Conservation (phyloP, 2,797 vertebrate genomes). For the Parauchenoglanis ngamensis region DNA sequence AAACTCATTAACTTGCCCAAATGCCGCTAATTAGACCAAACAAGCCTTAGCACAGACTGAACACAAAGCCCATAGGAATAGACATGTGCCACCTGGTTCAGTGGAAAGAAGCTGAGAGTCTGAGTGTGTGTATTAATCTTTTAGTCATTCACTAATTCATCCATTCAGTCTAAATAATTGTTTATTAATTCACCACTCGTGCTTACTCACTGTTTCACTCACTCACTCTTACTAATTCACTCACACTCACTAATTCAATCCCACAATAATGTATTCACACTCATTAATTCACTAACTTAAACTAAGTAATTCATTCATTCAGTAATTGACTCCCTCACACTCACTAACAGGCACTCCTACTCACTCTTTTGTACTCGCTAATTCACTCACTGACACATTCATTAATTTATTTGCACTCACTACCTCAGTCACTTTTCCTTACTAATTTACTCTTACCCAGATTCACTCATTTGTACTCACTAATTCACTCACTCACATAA, state of each 20-base stretch:
- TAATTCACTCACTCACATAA: not conserved
- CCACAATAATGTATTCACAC: not conserved
- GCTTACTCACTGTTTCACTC: not conserved
- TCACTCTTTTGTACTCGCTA: not conserved
- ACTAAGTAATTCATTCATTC: not conserved
- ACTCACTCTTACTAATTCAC: not conserved
- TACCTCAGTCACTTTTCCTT: not conserved
- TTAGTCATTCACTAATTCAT: not conserved
- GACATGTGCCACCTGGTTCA: slow-evolving; percentile 9
- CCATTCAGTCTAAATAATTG: not conserved
- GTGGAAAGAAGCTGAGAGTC: not conserved
- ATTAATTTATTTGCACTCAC: not conserved
- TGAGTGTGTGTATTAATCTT: not conserved
- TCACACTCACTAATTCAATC: not conserved
- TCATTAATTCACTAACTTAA: not conserved
- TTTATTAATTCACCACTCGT: no score
- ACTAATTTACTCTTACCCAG: not conserved
- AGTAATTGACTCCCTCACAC: not conserved
- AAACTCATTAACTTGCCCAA: slow-evolving; percentile 53
- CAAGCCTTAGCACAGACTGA: slow-evolving; percentile 4
- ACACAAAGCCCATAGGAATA: slow-evolving; percentile 21
- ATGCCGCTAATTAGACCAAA: slow-evolving; percentile 51
- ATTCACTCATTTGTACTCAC: not conserved
- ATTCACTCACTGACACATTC: not conserved
- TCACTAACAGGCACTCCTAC: not conserved